Evolutionary conservation across 2,797 vertebrate species (phyloP), one percentile per base, ranked within the genome.

Genomic region (Notolabrus celidotus): DNA sequence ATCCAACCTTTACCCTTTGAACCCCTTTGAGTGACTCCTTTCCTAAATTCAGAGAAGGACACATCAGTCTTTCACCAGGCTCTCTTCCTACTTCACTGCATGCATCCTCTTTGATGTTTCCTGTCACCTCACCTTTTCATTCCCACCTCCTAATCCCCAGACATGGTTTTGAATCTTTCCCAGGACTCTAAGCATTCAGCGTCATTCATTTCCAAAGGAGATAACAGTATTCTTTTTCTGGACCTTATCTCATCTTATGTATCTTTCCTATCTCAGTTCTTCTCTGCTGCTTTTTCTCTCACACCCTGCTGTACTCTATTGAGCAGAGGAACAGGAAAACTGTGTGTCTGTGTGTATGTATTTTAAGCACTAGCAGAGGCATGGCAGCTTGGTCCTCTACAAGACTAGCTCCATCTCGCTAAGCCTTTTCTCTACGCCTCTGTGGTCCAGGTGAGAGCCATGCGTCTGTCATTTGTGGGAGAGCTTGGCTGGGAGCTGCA

Each of bases 401-500:
- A 5, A 50, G 33, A 57, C 27, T 51, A 22, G 39, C 51, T 67
- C 20, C 17, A n/a, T 57, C 53, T 71, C 39, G 74, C 42, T 77
- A 67, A 74, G 51, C 49, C 65, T 64, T 25, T 45, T 54, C 29
- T 74, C 33, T 45, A 3, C 15, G 1, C 5, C 23, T 59, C 39
- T 67, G 60, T 50, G 11, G 0, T 76, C 41, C 90, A 99, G 98
- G 97, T 98, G 41, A 95, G 97, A 60, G 98, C 97, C 38, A 94
- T 99, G 92, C 93, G 97, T 41, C 77, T 99, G 80, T 97, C 98
- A 0, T 99, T 99, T 0, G 97, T 99, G 0, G 98, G 97, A 0
- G 98, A 99, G 92, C 90, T 99, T 79, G 98, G 97, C 76, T 99
- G 98, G 97, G 98, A 99, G 93, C 93, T 99, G 79, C 98, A 99